phyloP scores from a whole-genome alignment of 2,797 vertebrate genomes.

The Chaetophractus vellerosus region DNA sequence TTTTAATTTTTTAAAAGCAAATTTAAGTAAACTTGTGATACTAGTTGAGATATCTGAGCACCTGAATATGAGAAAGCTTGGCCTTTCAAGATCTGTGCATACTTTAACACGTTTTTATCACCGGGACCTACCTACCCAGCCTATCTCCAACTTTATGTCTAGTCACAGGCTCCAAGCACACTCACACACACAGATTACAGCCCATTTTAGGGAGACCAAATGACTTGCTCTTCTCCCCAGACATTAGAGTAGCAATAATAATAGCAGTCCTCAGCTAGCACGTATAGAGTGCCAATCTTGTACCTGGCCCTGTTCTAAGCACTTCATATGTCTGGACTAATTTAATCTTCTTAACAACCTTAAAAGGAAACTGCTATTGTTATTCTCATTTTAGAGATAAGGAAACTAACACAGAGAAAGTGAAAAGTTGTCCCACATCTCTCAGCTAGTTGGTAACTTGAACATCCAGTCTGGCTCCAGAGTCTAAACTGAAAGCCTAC shows the following conservation, averaged over 20 bases:
- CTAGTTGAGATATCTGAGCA: not conserved
- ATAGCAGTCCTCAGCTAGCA: not conserved
- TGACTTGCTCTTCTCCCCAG: not conserved
- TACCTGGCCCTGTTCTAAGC: not conserved
- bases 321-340: not conserved
- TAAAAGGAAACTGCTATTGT: not conserved
- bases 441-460: not conserved
- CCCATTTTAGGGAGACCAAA: not conserved
- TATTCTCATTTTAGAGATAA: constrained; percentile 17
- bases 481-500: not conserved
- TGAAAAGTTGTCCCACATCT: not conserved
- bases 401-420: not conserved
- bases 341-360: not conserved
- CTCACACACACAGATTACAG: not conserved
- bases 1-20: not conserved
- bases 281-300: not conserved
- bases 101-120: not conserved
- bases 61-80: not conserved
- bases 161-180: not conserved
- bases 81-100: not conserved
- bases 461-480: not conserved
- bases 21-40: not conserved
- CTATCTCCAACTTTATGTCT: not conserved
- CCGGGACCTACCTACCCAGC: not conserved
- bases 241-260: not conserved